These are phyloP conservation scores for Osedax frankpressi DNA, from an alignment of 2,888 invertebrate genomes.

Conservation along the genomic window DNA sequence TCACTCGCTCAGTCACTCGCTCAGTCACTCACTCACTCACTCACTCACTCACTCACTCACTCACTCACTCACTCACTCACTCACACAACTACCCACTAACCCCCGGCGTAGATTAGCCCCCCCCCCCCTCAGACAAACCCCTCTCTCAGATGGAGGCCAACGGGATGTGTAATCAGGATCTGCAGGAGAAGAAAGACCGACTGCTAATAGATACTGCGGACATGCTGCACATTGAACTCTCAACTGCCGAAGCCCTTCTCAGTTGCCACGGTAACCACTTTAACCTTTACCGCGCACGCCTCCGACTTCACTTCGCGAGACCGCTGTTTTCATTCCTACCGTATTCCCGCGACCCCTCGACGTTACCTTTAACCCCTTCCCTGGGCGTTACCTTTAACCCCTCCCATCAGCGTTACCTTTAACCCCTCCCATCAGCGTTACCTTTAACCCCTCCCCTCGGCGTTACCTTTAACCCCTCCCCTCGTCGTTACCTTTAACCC, in stretches of 20 bases:
- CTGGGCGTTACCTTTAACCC: no score
- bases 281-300: no score
- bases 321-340: no score
- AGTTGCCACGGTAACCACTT: constrained; percentile 60
- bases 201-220: constrained; percentile 59
- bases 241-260: constrained; percentile 58
- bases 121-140: neutral
- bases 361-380: no score
- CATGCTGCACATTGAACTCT: constrained; percentile 59
- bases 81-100: neutral
- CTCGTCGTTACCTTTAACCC: no score
- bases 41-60: neutral
- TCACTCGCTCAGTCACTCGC: no score
- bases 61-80: neutral
- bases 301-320: no score
- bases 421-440: no score
- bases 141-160: neutral
- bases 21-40: neutral
- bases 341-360: no score
- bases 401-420: no score
- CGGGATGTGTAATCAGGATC: constrained; percentile 56
- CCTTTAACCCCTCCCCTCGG: no score
- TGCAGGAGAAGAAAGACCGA: constrained; percentile 60
- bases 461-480: no score
- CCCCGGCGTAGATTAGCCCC: neutral